Evolutionary conservation across 2,797 vertebrate species (phyloP).

Genomic region (Tarsius wallacei): DNA sequence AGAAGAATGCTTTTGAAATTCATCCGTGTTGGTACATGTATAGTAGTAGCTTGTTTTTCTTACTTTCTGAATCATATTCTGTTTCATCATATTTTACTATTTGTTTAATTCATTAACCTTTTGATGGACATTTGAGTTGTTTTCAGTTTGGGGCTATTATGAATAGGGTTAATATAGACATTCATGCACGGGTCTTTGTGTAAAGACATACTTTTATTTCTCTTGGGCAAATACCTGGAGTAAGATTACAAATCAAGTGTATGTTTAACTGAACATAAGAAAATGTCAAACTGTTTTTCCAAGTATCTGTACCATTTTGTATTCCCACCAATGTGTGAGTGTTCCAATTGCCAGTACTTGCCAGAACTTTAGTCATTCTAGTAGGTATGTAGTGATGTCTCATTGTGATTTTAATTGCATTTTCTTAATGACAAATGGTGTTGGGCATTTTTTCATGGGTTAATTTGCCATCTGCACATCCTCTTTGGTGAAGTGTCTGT

Average conservation of each 20-base stretch:
- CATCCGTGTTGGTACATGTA: rapidly evolving
- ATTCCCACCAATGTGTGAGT: rapidly evolving
- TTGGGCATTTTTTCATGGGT: too few relatives aligned
- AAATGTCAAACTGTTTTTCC: neutral
- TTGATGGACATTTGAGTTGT: neutral
- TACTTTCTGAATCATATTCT: rapidly evolving
- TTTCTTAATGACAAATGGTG: neutral
- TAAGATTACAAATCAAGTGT: neutral
- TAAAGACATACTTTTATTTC: neutral
- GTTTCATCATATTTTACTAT: rapidly evolving
- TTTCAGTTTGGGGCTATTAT: neutral
- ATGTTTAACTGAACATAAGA: neutral
- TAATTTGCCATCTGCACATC: too few relatives aligned
- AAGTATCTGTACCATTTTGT: neutral
- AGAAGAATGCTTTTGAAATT: neutral
- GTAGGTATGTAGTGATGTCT: neutral
- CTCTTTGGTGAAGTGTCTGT: neutral
- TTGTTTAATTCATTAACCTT: neutral
- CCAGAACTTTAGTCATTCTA: neutral
- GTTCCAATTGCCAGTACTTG: neutral
- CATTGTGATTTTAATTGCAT: too few relatives aligned
- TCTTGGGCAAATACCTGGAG: neutral
- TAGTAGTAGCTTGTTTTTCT: too few relatives aligned
- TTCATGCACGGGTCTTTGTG: neutral
- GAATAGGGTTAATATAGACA: neutral